Evolutionary conservation across 2,797 vertebrate species (phyloP), one percentile per base, ranked within the genome.

Genomic region (Agapornis canus): DNA sequence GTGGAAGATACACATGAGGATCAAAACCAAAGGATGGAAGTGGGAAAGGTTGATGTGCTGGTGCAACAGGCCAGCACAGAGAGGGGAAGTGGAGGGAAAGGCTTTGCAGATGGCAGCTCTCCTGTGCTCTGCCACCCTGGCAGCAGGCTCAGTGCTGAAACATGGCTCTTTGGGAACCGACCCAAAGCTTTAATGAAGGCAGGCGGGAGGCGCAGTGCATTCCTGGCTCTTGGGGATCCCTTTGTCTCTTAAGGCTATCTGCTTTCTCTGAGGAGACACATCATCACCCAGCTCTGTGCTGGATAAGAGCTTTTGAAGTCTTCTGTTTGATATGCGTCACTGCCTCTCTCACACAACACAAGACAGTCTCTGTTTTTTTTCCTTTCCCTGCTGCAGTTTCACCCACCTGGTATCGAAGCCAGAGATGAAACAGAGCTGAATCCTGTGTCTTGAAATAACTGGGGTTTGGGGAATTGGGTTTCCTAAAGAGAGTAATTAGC

Each of bases 231-330:
- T 8, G 4, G 73, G 60, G 63, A 29, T 52, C 51, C 45, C 78
- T 93, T 91, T 92, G 95, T 92, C 81, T 91, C 52, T 60, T 45
- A 42, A 85, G 81, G 91, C 83, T 94, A 69, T 96, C 48, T 0
- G 60, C 79, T 93, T 80, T 69, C 89, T 86, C 72, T 64, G 66
- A 86, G 76, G 91, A 96, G 88, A 84, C 82, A 87, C 82, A 94
- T 96, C 92, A 94, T 93, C 96, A 71, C 93, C 84, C 56, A 57
- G 72, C 59, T 86, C 78, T 2, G 70, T 3, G 20, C 76, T 86
- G 88, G 93, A 93, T 95, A 90, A 96, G 78, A 51, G 63, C 92
- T 85, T 94, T 93, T 96, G 96, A 95, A 95, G 93, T 95, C 82
- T 57, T 76, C 78, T 79, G 35, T 94, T 83, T 92, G 93, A 94